Evolutionary conservation across 2,797 vertebrate species (phyloP).

Genomic region (Diplodus puntazzo): DNA sequence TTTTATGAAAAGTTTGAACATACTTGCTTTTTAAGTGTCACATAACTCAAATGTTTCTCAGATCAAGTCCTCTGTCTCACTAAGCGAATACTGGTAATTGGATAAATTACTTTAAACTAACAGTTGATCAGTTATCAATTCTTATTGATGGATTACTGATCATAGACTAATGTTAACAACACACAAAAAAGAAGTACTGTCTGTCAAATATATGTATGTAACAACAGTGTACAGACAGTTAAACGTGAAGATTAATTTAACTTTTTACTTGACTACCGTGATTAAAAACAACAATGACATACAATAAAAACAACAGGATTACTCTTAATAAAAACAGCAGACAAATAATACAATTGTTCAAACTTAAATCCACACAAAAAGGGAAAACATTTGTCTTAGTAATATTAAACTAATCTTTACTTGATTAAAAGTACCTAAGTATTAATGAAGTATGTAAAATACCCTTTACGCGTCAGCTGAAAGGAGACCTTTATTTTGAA

Average conservation of each 20-base stretch:
- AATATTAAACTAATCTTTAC: too few species aligned
- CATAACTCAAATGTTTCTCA: not conserved
- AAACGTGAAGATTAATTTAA: not conserved
- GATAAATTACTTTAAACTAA: too few species aligned
- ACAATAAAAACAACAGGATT: not conserved
- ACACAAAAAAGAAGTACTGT: not conserved
- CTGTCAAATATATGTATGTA: not conserved
- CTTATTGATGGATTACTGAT: too few species aligned
- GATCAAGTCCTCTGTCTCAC: not conserved
- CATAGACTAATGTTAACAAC: not conserved
- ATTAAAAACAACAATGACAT: not conserved
- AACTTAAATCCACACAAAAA: not conserved
- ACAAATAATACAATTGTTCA: not conserved
- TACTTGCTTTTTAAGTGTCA: not conserved
- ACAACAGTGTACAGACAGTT: not conserved
- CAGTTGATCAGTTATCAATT: too few species aligned
- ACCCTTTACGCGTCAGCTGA: too few species aligned
- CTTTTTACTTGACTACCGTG: not conserved
- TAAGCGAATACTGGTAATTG: too few species aligned
- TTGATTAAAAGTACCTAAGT: too few species aligned
- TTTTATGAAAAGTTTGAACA: not conserved
- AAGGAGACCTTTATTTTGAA: constrained; percentile 24
- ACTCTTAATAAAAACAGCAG: not conserved
- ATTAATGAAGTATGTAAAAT: not conserved
- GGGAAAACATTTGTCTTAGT: too few species aligned